Percentiles rank a stretch among this genome's conserved stretches.
These are phyloP conservation scores for Rhabdophis nuchalis DNA, from an alignment of 2,797 vertebrate genomes.

Conservation along the genomic window DNA sequence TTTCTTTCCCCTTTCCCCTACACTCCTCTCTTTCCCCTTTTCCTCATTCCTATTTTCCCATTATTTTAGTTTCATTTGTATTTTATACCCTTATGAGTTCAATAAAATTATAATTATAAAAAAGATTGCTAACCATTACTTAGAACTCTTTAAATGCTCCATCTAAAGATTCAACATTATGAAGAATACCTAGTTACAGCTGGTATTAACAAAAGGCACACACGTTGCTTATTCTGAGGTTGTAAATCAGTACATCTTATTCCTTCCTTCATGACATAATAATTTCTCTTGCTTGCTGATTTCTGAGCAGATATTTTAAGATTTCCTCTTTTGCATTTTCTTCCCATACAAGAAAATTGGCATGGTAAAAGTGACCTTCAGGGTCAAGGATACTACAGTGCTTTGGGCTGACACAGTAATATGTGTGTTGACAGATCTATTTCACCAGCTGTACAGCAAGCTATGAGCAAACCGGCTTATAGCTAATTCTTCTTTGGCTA, in stretches of 20 bases:
- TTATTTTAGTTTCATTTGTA: background rate
- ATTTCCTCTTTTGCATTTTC: background rate
- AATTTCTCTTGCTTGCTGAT: background rate
- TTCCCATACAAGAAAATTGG: background rate
- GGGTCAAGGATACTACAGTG: background rate
- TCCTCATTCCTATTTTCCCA: background rate
- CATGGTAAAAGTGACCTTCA: background rate
- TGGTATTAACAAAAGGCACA: background rate
- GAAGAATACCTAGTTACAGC: background rate
- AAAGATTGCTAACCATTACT: background rate
- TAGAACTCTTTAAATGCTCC: background rate
- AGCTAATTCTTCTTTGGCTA: constrained; percentile 59
- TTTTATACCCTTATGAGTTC: background rate
- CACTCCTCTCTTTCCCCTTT: background rate
- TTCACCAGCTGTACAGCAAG: constrained; percentile 83
- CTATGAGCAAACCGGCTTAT: constrained; percentile 27
- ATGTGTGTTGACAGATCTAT: constrained; percentile 83
- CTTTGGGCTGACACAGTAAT: background rate
- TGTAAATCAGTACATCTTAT: background rate
- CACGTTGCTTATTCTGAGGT: background rate
- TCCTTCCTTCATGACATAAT: background rate
- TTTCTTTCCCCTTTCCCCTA: background rate
- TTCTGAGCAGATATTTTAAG: background rate
- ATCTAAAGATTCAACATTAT: background rate
- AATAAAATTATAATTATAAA: background rate